Percentiles rank a stretch among this genome's conserved stretches.
These are phyloP conservation scores for Drosophila nikananu DNA, from an alignment of 1,140 invertebrate genomes.

Conservation along the genomic window DNA sequence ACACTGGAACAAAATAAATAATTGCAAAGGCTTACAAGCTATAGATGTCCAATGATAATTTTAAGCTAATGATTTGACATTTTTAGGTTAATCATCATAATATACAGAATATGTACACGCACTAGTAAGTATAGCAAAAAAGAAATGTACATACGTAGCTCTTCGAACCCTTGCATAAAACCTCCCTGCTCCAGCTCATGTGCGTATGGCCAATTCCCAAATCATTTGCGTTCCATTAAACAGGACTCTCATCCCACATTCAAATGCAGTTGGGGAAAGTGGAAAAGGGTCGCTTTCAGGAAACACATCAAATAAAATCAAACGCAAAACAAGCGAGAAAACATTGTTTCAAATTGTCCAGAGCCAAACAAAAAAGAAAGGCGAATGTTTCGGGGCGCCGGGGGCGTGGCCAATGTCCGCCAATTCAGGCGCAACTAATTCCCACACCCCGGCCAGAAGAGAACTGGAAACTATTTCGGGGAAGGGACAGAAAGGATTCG, in stretches of 20 bases:
- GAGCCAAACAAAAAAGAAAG: conserved; percentile 41
- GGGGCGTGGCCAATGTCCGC: conserved; percentile 60
- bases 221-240: conserved; percentile 69
- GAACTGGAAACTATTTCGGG: conserved; percentile 54
- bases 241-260: conserved; percentile 26
- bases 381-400: not conserved
- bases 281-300: conserved; percentile 42
- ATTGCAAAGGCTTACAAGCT: not conserved
- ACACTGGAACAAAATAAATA: not conserved
- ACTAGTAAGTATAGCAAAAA: not conserved
- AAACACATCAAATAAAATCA: conserved; percentile 79
- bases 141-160: not conserved
- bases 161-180: conserved; percentile 2
- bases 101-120: too few relatives aligned
- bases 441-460: conserved; percentile 15
- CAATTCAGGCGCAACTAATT: conserved; percentile 84
- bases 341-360: conserved; percentile 82
- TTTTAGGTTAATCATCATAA: not conserved
- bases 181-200: not conserved
- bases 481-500: conserved; percentile 28
- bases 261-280: conserved; percentile 53
- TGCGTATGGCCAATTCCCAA: conserved; percentile 28
- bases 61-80: not conserved
- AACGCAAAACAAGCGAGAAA: conserved; percentile 81
- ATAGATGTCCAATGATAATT: not conserved